A percentile compares a stretch with the other conserved stretches of the same genome.
Evolutionary conservation across 2,888 invertebrate genomes (phyloP).

Genomic region (Leptarthrus brevirostris): DNA sequence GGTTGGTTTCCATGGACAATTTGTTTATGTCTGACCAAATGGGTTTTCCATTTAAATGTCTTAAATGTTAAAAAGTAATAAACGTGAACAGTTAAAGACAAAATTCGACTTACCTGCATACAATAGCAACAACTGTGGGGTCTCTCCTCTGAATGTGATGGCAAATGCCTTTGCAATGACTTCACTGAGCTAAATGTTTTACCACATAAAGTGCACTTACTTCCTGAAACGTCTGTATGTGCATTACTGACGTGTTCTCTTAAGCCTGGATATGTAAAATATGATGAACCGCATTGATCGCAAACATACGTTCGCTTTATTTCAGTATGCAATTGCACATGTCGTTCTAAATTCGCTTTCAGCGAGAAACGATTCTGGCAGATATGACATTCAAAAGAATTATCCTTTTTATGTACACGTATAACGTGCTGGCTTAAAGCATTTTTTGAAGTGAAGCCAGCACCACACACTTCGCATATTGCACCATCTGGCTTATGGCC

Average conservation of each 20-base stretch:
- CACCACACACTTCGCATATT: slow-evolving; percentile 67
- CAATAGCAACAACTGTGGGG: slow-evolving; percentile 66
- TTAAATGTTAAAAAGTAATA: slow-evolving; percentile 49
- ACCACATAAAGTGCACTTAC: slow-evolving; percentile 65
- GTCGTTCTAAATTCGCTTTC: slow-evolving; percentile 66
- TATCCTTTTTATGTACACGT: slow-evolving; percentile 66
- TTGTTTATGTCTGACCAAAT: slow-evolving; percentile 66
- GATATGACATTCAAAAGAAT: slow-evolving; percentile 67
- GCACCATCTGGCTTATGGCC: slow-evolving; percentile 67
- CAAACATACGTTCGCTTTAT: slow-evolving; percentile 66
- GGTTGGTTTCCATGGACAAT: slow-evolving; percentile 65
- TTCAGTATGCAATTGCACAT: slow-evolving; percentile 66
- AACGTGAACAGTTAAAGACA: neutral
- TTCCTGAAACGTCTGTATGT: slow-evolving; percentile 65
- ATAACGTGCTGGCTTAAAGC: slow-evolving; percentile 66
- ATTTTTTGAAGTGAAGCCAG: slow-evolving; percentile 64
- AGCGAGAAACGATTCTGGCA: slow-evolving; percentile 66
- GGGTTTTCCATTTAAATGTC: slow-evolving; percentile 67
- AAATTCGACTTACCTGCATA: slow-evolving; percentile 61
- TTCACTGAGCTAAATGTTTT: slow-evolving; percentile 65
- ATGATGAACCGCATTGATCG: slow-evolving; percentile 66
- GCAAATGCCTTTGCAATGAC: slow-evolving; percentile 65
- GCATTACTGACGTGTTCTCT: slow-evolving; percentile 66
- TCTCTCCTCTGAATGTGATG: slow-evolving; percentile 67
- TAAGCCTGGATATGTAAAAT: slow-evolving; percentile 66